Conservation (phyloP, 2,888 invertebrate genomes). For the Leucoma salicis region DNA sequence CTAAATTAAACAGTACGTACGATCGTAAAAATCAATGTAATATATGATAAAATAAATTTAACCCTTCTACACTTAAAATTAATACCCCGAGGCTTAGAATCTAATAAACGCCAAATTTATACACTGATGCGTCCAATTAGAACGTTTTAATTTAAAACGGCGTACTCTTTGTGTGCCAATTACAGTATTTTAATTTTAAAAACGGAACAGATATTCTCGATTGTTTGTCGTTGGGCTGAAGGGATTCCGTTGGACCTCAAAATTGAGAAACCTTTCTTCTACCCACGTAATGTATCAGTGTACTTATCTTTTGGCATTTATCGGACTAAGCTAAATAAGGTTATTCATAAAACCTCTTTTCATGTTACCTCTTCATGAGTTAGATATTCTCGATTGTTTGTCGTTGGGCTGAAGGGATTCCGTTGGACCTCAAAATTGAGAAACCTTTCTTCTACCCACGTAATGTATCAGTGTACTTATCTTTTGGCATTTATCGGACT, state of each 20-base stretch:
- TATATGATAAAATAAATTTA: background rate
- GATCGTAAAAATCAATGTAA: background rate
- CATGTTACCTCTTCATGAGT: background rate
- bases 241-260: background rate
- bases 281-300: background rate
- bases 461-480: background rate
- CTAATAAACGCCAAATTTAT: slow-evolving; percentile 12
- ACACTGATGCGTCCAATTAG: slow-evolving; percentile 17
- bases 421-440: slow-evolving; percentile 1
- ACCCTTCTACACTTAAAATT: background rate
- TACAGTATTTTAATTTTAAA: slow-evolving; percentile 19
- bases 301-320: background rate
- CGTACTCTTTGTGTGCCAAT: slow-evolving; percentile 15
- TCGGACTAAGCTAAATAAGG: background rate
- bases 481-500: background rate
- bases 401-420: slow-evolving; percentile 6
- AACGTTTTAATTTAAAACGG: slow-evolving; percentile 26
- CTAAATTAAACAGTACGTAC: background rate
- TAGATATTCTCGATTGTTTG: slow-evolving; percentile 1
- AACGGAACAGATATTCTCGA: slow-evolving; percentile 1
- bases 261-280: slow-evolving; percentile 1
- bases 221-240: slow-evolving; percentile 14
- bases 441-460: background rate
- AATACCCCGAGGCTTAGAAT: background rate
- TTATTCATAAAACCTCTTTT: background rate